phyloP scores from a whole-genome alignment of 2,797 vertebrate species.

The Propithecus deckenii region DNA sequence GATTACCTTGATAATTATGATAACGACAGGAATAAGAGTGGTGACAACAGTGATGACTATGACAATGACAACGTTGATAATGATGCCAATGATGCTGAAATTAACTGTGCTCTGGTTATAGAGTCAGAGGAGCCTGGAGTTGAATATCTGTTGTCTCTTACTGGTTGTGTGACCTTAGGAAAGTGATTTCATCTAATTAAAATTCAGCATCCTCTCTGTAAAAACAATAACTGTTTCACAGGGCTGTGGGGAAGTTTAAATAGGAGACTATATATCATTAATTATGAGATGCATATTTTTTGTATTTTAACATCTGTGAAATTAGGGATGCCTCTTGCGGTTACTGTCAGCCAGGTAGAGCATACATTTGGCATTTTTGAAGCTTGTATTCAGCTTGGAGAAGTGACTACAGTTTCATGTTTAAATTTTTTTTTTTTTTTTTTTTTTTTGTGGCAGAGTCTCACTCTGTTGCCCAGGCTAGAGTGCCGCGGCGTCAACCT shows the following conservation, averaged over 20 bases:
- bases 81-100: not conserved
- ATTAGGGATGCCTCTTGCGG: not conserved
- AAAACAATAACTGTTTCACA: not conserved
- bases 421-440: not conserved
- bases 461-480: too few relatives aligned
- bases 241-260: not conserved
- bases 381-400: not conserved
- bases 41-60: not conserved
- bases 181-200: not conserved
- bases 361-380: not conserved
- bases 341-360: not conserved
- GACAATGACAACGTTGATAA: not conserved
- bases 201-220: not conserved
- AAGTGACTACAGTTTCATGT: not conserved
- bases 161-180: not conserved
- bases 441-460: too few relatives aligned
- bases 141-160: not conserved
- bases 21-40: not conserved
- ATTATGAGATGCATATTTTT: not conserved
- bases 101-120: not conserved
- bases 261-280: not conserved
- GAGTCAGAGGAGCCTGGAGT: not conserved
- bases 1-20: not conserved
- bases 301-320: not conserved
- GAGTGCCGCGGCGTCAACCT: too few relatives aligned